These are phyloP conservation scores for Craterocephalus amniculus DNA, from an alignment of 2,797 vertebrate species.

Conservation along the genomic window DNA sequence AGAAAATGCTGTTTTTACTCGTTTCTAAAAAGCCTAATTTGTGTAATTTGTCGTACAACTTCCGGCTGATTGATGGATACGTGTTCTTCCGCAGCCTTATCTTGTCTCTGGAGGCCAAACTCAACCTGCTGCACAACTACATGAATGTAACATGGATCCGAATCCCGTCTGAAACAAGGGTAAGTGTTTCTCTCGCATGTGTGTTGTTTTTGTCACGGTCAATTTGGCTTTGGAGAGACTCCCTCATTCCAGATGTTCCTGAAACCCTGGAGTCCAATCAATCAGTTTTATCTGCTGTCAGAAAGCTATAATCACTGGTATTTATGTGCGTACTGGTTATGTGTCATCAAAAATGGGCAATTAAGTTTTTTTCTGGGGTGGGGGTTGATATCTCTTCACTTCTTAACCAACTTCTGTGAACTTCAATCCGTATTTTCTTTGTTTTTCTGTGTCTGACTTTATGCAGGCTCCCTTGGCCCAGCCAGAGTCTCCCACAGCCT, in stretches of 20 bases:
- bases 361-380: slow-evolving; percentile 4
- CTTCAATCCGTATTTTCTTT: slow-evolving; percentile 14
- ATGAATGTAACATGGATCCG: slow-evolving; percentile 99
- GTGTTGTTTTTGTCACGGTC: slow-evolving; percentile 44
- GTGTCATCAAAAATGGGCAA: slow-evolving; percentile 16
- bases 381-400: not conserved
- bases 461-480: slow-evolving; percentile 95
- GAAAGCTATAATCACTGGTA: slow-evolving; percentile 27
- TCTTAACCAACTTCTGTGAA: slow-evolving; percentile 1
- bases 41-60: slow-evolving; percentile 5
- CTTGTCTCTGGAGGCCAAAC: slow-evolving; percentile 97
- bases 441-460: slow-evolving; percentile 35
- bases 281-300: slow-evolving; percentile 53
- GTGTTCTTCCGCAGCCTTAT: slow-evolving; percentile 87
- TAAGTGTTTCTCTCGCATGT: slow-evolving; percentile 67
- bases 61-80: slow-evolving; percentile 23
- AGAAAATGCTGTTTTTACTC: not conserved
- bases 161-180: slow-evolving; percentile 98
- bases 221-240: slow-evolving; percentile 32
- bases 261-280: slow-evolving; percentile 45
- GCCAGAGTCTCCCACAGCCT: slow-evolving; percentile 97
- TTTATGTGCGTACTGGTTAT: slow-evolving; percentile 27
- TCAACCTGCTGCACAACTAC: slow-evolving; percentile 99
- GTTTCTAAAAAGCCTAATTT: not conserved
- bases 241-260: slow-evolving; percentile 53